These are phyloP conservation scores for Nymphicus hollandicus DNA, from an alignment of 2,113 vertebrate species.

Conservation along the genomic window DNA sequence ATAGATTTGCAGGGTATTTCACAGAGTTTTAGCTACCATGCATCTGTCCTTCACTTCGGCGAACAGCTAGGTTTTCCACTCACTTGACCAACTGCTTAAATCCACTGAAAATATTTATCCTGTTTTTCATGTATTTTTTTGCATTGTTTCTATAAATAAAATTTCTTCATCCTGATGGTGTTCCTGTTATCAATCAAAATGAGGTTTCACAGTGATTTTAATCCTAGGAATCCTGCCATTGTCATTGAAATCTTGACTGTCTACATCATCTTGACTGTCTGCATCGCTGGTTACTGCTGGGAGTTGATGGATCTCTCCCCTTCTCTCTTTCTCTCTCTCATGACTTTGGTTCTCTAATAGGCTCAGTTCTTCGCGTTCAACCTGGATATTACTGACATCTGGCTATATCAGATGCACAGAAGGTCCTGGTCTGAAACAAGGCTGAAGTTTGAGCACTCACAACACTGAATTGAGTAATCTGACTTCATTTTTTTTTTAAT, in stretches of 20 bases:
- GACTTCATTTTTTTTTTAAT: background rate
- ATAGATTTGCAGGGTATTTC: conserved; percentile 40
- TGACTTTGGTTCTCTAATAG: background rate
- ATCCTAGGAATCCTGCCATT: background rate
- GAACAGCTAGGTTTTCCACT: background rate
- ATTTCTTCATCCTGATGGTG: background rate
- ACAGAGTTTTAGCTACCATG: background rate
- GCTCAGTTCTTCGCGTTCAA: background rate
- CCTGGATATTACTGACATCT: background rate
- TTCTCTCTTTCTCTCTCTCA: background rate
- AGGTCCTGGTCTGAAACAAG: background rate
- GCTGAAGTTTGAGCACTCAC: background rate
- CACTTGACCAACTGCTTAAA: background rate
- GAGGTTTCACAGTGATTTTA: background rate
- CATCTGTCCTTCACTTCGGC: conserved; percentile 15
- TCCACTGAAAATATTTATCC: background rate
- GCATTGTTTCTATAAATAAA: background rate
- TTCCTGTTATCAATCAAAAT: background rate
- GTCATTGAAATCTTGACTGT: background rate
- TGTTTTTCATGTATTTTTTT: background rate
- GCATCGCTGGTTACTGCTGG: rapidly evolving
- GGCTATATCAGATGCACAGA: background rate
- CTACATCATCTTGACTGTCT: background rate
- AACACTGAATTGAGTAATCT: background rate
- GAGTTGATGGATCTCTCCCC: background rate